Percentiles rank a stretch among this genome's conserved stretches.
Evolutionary conservation across 2,113 vertebrate genomes (phyloP).

Genomic region (Lycocorax pyrrhopterus): DNA sequence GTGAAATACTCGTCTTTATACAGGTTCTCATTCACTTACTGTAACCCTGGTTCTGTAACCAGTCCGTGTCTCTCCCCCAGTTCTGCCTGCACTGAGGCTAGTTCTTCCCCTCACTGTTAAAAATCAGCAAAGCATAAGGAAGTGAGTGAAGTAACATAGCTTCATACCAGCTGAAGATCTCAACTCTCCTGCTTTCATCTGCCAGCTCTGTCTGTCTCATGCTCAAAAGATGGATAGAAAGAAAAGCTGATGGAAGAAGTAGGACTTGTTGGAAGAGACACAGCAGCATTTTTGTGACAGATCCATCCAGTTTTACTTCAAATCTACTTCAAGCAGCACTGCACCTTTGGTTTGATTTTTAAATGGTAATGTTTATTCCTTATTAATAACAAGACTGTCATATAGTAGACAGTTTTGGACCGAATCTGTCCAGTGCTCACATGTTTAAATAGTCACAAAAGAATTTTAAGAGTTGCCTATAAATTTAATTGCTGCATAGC

Average conservation of each 20-base stretch:
- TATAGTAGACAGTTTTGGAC: conserved; percentile 12
- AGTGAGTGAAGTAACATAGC: background rate
- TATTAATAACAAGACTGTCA: conserved; percentile 20
- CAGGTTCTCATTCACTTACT: background rate
- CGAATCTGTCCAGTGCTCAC: conserved; percentile 25
- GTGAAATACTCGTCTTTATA: background rate
- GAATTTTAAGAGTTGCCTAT: conserved; percentile 67
- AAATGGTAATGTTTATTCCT: conserved; percentile 19
- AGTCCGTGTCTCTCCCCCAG: background rate
- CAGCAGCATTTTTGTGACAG: background rate
- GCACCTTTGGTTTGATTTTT: conserved; percentile 32
- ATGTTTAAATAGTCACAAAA: conserved; percentile 57
- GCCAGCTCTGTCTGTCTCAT: background rate
- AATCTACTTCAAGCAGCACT: background rate
- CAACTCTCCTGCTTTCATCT: background rate
- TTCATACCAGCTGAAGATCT: background rate
- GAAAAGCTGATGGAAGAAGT: background rate
- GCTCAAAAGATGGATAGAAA: background rate
- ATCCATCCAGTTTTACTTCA: background rate
- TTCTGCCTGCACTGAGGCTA: background rate
- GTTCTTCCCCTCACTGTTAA: background rate
- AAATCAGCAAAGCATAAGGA: background rate
- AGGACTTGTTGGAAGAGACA: background rate
- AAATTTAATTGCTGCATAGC: conserved; percentile 69
- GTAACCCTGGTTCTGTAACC: background rate